Evolutionary conservation across 2,888 invertebrate species (phyloP).

Genomic region (Cremastinae sp.): DNA sequence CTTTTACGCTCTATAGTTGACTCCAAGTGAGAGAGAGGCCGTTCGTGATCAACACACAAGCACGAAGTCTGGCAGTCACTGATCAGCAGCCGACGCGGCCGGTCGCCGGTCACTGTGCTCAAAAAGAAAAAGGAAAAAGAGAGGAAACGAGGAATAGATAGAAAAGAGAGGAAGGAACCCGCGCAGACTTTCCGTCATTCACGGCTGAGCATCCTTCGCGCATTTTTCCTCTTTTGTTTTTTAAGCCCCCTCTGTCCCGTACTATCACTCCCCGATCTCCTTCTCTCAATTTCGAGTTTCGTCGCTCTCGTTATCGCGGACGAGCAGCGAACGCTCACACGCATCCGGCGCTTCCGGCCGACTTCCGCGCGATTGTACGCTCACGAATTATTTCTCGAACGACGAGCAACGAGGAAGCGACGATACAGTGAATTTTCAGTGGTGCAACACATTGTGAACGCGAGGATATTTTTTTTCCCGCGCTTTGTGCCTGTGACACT

Average conservation of each 20-base stretch:
- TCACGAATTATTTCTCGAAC: neutral
- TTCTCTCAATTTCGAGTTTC: neutral
- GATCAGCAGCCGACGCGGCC: conserved; percentile 64
- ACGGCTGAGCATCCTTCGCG: neutral
- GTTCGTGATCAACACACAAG: conserved; percentile 54
- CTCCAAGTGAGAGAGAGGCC: conserved; percentile 11
- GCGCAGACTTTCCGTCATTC: conserved; percentile 14
- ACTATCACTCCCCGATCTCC: neutral
- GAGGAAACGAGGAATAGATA: too few relatives aligned
- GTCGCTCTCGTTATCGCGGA: conserved; percentile 31
- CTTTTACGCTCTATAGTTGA: conserved; percentile 49
- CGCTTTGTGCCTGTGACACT: neutral
- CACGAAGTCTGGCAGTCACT: conserved; percentile 62
- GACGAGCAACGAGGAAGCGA: neutral
- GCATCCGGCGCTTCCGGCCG: conserved; percentile 55
- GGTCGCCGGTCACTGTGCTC: conserved; percentile 59
- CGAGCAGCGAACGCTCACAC: conserved; percentile 27
- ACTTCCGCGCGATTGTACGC: conserved; percentile 44
- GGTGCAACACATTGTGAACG: too few relatives aligned
- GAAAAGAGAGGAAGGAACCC: too few relatives aligned
- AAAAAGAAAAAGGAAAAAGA: conserved; percentile 25
- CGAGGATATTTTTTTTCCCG: too few relatives aligned
- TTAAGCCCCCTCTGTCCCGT: neutral
- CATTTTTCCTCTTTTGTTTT: conserved; percentile 9
- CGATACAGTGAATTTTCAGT: conserved; percentile 2